Evolutionary conservation across 2,888 invertebrate genomes (phyloP), one percentile per base, ranked within the genome.

Genomic region (Phania funesta): DNA sequence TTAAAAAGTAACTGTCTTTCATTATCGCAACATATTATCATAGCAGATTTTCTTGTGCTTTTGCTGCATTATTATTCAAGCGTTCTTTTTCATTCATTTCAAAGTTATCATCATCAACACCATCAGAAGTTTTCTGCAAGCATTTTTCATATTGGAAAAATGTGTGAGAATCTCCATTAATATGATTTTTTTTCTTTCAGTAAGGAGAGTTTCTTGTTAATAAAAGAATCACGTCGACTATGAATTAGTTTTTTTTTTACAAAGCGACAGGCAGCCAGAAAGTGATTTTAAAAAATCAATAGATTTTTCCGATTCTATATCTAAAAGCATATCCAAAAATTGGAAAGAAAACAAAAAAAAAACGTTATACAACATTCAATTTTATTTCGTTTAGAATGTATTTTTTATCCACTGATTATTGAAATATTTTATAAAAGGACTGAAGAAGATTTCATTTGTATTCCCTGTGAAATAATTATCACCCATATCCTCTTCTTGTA

Each of bases 401-500:
- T 52, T 58, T 58, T 58, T 38, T 32, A 41, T 58, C 41, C 20
- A 58, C n/a, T 22, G 41, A 38, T 38, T 22, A 22, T 38, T 32
- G 18, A 32, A 32, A 32, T 32, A 32, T 32, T 32, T 32, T 32
- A 32, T 32, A 32, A 58, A 58, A 22, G 13, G n/a, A 64, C 16
- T 52, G 38, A 38, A 74, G 38, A 38, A 74, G 64, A 18, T 50
- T 64, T 41, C 26, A 32, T 44, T 26, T 50, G 54, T 54, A 54
- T 54, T 54, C 7, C 32, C 16, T 52, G 52, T 29, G 26, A 26
- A n/a, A 73, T 41, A 29, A 18, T 64, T 74, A 32, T 29, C 50
- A n/a, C 38, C 54, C 54, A 74, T 52, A 46, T 64, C 74, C 22
- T 74, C 74, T 64, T 60, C 32, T 64, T 64, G 48, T 52, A 74